Conservation (phyloP, 2,888 invertebrate species). For the Megastigmus dorsalis region DNA sequence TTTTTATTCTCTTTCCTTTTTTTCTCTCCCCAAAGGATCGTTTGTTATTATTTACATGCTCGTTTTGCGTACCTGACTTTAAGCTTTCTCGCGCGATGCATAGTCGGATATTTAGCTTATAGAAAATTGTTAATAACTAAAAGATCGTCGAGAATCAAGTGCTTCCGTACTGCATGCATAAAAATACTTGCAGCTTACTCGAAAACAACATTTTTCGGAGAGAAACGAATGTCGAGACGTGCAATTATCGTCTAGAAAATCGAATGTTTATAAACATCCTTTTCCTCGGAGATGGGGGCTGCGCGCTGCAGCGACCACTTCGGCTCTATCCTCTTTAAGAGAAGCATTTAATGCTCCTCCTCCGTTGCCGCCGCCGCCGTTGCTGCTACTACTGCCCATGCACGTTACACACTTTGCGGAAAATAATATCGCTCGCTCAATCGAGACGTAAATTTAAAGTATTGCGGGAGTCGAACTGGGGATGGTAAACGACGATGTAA, state of each 20-base stretch:
- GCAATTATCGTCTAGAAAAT: background rate
- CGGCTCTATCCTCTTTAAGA: conserved; percentile 26
- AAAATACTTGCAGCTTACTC: too few relatives aligned
- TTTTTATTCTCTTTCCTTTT: background rate
- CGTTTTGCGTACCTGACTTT: background rate
- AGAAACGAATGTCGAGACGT: background rate
- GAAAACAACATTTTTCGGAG: too few relatives aligned
- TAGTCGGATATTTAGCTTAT: background rate
- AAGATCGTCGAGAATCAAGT: too few relatives aligned
- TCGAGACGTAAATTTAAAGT: background rate
- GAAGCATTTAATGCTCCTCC: background rate
- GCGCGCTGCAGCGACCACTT: background rate
- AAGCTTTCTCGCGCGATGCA: conserved; percentile 8
- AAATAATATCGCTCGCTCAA: background rate
- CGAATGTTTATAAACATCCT: background rate
- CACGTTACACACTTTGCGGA: background rate
- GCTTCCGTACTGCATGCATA: too few relatives aligned
- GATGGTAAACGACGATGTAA: background rate
- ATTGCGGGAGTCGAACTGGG: background rate
- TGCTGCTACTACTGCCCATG: background rate
- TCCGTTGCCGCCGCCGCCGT: too few relatives aligned
- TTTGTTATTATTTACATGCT: conserved; percentile 22
- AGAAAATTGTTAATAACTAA: too few relatives aligned
- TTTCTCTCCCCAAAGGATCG: conserved; percentile 1
- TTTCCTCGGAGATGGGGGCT: background rate